These are phyloP conservation scores for Allygus modestus DNA, from an alignment of 2,888 invertebrate genomes.

Conservation along the genomic window DNA sequence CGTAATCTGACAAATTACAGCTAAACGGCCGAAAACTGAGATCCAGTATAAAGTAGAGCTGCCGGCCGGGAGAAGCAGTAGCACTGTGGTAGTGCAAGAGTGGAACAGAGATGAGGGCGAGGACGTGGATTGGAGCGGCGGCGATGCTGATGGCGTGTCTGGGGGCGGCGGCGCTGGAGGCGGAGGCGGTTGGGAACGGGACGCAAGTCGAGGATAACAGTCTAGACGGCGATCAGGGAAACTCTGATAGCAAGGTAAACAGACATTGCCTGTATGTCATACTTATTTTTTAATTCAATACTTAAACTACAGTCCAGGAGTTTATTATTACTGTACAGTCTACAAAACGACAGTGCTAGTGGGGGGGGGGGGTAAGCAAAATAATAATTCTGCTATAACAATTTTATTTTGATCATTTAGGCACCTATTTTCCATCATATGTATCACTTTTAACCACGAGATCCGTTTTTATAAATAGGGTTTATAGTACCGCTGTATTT, in stretches of 20 bases:
- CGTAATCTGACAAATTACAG: conserved; percentile 38
- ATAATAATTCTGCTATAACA: too few relatives aligned
- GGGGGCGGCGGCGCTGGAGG: conserved; percentile 6
- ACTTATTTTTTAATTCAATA: too few relatives aligned
- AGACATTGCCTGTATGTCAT: background rate
- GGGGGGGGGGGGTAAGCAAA: too few relatives aligned
- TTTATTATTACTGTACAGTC: too few relatives aligned
- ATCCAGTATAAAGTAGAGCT: conserved; percentile 38
- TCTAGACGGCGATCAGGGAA: background rate
- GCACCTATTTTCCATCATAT: too few relatives aligned
- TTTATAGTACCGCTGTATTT: too few relatives aligned
- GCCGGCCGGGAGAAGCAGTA: background rate
- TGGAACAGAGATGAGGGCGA: background rate
- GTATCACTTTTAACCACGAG: too few relatives aligned
- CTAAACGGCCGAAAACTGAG: conserved; percentile 21
- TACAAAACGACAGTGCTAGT: too few relatives aligned
- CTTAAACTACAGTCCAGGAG: too few relatives aligned
- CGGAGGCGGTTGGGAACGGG: background rate
- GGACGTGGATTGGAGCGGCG: background rate
- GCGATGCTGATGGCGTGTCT: conserved; percentile 4
- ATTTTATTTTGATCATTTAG: too few relatives aligned
- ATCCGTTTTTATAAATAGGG: too few relatives aligned
- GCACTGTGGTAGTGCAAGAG: background rate
- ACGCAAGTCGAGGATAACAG: conserved; percentile 23
- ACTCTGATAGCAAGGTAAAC: conserved; percentile 22